phyloP scores from a whole-genome alignment of 2,888 invertebrate genomes.

The Arrhopalites spinosus region DNA sequence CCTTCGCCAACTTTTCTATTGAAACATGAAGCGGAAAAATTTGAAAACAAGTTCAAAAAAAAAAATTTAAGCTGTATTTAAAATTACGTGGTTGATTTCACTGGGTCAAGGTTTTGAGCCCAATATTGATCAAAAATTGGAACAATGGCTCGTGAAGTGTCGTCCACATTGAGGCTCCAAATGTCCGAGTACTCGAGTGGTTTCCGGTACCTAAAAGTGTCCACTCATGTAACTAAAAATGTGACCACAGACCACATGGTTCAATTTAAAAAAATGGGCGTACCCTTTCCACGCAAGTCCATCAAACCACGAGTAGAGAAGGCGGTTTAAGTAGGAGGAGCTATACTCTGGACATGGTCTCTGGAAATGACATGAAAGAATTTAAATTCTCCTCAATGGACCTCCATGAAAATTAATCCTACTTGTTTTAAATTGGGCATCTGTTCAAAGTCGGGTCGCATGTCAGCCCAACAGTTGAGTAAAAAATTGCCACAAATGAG shows the following conservation, averaged over 20 bases:
- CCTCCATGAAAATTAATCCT: too few species aligned
- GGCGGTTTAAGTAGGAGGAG: constrained; percentile 82
- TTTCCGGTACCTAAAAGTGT: constrained; percentile 74
- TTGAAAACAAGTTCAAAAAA: too few species aligned
- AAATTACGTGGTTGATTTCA: constrained; percentile 64
- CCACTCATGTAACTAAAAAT: too few species aligned
- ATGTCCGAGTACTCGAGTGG: constrained; percentile 81
- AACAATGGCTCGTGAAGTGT: constrained; percentile 77
- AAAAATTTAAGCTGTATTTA: background rate
- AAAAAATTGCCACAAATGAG: constrained; percentile 58
- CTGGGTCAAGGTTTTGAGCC: constrained; percentile 72
- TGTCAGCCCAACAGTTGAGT: constrained; percentile 60
- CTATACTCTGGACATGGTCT: constrained; percentile 82
- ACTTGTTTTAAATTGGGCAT: constrained; percentile 65
- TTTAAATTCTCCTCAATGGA: too few species aligned
- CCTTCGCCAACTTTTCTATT: too few species aligned
- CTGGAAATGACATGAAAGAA: too few species aligned
- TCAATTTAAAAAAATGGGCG: constrained; percentile 61
- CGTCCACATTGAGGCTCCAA: constrained; percentile 86
- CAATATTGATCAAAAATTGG: constrained; percentile 83
- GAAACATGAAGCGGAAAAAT: background rate
- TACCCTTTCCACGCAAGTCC: constrained; percentile 73
- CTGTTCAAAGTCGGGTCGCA: constrained; percentile 55
- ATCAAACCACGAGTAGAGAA: constrained; percentile 92
- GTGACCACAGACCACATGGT: constrained; percentile 60